Evolutionary conservation across 2,888 invertebrate species (phyloP).

Genomic region (Mycogona germanica): DNA sequence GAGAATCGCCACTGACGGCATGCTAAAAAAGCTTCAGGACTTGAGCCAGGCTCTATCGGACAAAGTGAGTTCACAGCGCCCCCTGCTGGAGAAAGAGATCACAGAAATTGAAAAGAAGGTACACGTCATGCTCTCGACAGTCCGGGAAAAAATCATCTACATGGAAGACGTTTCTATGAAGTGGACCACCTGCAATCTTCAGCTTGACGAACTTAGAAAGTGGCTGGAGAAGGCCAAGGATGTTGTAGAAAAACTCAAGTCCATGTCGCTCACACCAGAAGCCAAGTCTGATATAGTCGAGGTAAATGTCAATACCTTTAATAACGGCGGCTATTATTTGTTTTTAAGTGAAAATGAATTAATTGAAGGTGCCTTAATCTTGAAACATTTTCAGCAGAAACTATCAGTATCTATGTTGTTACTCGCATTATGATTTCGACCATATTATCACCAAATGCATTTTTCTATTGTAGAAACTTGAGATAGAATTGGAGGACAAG

Average conservation of each 20-base stretch:
- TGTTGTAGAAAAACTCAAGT: constrained; percentile 56
- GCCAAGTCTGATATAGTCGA: constrained; percentile 48
- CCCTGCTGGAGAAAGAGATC: constrained; percentile 57
- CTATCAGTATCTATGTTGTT: too few species aligned
- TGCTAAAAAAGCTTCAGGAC: constrained; percentile 58
- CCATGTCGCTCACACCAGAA: constrained; percentile 67
- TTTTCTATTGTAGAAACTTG: constrained; percentile 43
- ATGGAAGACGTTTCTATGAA: constrained; percentile 68
- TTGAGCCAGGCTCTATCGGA: constrained; percentile 55
- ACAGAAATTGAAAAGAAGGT: constrained; percentile 61
- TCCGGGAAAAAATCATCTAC: constrained; percentile 62
- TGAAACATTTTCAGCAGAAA: too few species aligned
- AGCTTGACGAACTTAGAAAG: constrained; percentile 58
- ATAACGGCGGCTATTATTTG: not conserved
- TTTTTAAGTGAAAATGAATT: not conserved
- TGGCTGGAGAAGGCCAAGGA: constrained; percentile 74
- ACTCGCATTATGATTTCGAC: not conserved
- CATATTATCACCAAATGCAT: not conserved
- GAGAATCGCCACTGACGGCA: constrained; percentile 63
- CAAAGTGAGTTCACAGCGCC: constrained; percentile 56
- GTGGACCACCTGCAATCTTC: constrained; percentile 64
- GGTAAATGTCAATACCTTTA: constrained; percentile 22
- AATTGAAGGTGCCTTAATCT: too few species aligned
- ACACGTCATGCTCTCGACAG: constrained; percentile 60
- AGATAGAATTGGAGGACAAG: constrained; percentile 62